Evolutionary conservation across 2,797 vertebrate species (phyloP), one percentile per base, ranked within the genome.

Genomic region (Spatula clypeata): DNA sequence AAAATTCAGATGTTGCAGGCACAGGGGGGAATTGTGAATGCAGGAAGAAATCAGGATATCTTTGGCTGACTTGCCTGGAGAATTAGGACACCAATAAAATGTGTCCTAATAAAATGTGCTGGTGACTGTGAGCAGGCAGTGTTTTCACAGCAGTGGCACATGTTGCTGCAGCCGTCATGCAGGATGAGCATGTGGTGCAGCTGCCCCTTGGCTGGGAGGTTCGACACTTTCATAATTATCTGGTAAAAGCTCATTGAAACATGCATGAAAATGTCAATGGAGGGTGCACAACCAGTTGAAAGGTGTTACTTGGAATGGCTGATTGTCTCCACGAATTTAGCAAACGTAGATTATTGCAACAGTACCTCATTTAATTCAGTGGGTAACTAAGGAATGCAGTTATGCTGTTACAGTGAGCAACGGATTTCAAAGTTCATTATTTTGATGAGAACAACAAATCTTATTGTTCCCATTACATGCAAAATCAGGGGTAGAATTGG

Each of bases 1-100:
- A 73, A 77, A 40, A 81, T 55, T 88, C 57, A 55, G 26, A 61
- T 70, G 36, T 65, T 86, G 29, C 45, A 57, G 67, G 38, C 44
- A 42, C 26, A 17, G 13, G 27, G 34, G 45, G 34, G 40, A 70
- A 47, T 10, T n/a, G 67, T 27, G 53, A 86, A 38, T 2, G 1
- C 32, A 38, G 36, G 62, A 66, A 42, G 64, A 31, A 57, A 51
- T 67, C 17, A 27, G 54, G 47, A 79, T 71, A 67, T 61, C 9
- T 20, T 16, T 62, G 55, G 24, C 49, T 64, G 75, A 47, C 65
- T 71, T 60, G 29, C 42, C 26, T 49, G 45, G 53, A 87, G 32
- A 83, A 62, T 53, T 61, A 62, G 73, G 47, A 42, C 31, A 40
- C 40, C 26, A 20, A 7, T 44, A 49, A 60, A 54, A 44, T 3